phyloP scores from a whole-genome alignment of 2,797 vertebrate genomes.

The Fringilla coelebs region DNA sequence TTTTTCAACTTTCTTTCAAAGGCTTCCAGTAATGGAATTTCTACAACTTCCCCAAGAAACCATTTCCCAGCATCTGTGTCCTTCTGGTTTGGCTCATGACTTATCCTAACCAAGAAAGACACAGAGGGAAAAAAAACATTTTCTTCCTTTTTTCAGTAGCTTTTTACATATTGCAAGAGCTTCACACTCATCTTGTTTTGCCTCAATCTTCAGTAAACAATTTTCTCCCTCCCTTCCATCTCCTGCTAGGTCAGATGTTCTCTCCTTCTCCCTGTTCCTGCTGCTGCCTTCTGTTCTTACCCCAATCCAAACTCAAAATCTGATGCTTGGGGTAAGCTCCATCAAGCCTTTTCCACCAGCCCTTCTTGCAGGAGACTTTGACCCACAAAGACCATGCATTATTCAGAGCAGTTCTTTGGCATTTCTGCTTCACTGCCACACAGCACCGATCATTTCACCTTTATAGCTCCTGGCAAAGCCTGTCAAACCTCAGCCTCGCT shows the following conservation, averaged over 20 bases:
- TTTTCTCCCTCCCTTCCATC: neutral
- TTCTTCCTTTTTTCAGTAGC: neutral
- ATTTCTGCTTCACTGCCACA: constrained; percentile 7
- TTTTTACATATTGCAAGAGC: neutral
- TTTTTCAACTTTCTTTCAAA: neutral
- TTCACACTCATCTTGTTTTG: neutral
- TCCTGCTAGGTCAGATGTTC: neutral
- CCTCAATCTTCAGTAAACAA: neutral
- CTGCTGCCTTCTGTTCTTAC: neutral
- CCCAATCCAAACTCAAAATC: neutral
- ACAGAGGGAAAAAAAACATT: neutral
- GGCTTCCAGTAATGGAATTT: neutral
- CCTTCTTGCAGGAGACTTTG: neutral
- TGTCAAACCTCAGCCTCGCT: neutral
- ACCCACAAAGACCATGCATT: neutral
- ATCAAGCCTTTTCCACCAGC: neutral
- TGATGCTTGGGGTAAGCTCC: neutral
- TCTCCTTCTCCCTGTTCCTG: neutral
- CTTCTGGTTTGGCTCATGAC: neutral
- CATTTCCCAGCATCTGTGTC: neutral
- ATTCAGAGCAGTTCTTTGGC: neutral
- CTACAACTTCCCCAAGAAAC: neutral
- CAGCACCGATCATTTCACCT: constrained; percentile 1
- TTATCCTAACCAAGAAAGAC: neutral
- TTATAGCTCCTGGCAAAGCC: neutral